Percentiles rank a stretch among this genome's conserved stretches.
Conservation (phyloP, 2,888 invertebrate genomes). For the Gasteruption jaculator region DNA sequence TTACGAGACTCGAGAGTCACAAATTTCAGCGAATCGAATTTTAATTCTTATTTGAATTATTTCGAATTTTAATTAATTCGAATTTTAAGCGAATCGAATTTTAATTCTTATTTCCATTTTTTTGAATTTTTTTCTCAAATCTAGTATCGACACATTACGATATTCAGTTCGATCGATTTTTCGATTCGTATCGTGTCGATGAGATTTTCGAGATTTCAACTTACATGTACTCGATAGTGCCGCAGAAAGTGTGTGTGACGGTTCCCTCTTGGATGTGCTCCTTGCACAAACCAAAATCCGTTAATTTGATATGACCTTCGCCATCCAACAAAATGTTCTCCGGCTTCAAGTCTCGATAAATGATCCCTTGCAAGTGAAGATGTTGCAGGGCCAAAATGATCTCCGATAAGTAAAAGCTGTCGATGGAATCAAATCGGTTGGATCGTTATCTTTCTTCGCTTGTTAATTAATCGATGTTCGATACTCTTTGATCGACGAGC, state of each 20-base stretch:
- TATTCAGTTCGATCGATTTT: no score
- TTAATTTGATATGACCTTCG: slow-evolving; percentile 74
- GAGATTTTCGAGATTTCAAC: slow-evolving; percentile 46
- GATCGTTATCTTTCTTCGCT: no score
- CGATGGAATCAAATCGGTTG: background rate
- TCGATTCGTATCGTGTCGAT: no score
- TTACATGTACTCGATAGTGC: slow-evolving; percentile 98
- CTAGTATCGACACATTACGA: no score
- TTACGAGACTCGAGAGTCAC: no score
- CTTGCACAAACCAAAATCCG: slow-evolving; percentile 48
- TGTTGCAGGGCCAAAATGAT: slow-evolving; percentile 70
- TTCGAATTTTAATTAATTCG: no score
- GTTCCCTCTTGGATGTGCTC: slow-evolving; percentile 67
- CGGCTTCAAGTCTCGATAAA: slow-evolving; percentile 91
- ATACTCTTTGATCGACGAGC: background rate
- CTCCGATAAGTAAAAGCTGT: slow-evolving; percentile 65
- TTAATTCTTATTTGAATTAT: no score
- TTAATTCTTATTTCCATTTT: no score
- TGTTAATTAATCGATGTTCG: background rate
- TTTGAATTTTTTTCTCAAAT: no score
- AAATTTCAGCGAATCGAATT: no score
- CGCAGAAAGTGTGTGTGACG: slow-evolving; percentile 98
- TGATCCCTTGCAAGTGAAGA: slow-evolving; percentile 65
- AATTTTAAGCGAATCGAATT: no score
- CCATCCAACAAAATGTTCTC: slow-evolving; percentile 96